Evolutionary conservation across 2,113 vertebrate species (phyloP), one percentile per base, ranked within the genome.

Genomic region (Garra rufa): DNA sequence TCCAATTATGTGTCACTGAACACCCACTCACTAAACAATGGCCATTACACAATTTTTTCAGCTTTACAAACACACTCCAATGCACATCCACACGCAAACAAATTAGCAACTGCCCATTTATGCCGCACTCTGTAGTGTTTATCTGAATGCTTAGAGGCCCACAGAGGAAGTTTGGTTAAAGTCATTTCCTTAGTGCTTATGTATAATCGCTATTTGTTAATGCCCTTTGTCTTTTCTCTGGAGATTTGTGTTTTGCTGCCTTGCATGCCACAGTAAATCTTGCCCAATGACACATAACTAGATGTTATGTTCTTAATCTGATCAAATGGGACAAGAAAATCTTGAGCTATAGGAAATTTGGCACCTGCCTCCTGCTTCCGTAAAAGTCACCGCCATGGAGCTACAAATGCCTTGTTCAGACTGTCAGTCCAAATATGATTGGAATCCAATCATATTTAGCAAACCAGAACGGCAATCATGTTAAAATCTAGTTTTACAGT

Each of bases 1-100:
- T 75, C 79, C 83, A 76, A 71, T 69, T 73, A 24, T 88, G 88
- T 92, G 86, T 90, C 90, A 91, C 89, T 57, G 85, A 79, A 77
- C 83, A 81, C 78, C 67, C 70, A 79, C 71, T 55, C 77, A 21
- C 41, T 50, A 65, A 79, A 63, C 67, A 75, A 26, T 34, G 28
- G 61, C 79, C 46, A n/a, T 67, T 55, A 86, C 59, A 77, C 85
- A 76, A 57, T 24, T 65, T 76, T 67, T 28, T n/a, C n/a, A 50
- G 73, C 61, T 50, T 19, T 44, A 63, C 76, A 84, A 55, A 48
- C 85, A 86, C 59, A 57, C 11, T 55, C 24, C 15, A 73, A 5
- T 43, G 65, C 30, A 63, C 48, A 44, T 59, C 9, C 63, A 46
- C 46, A 77, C 46, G 34, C 57, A 8, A 46, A 74, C 5, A 44